These are phyloP conservation scores for Drosophila trichaetosa DNA, from an alignment of 2,888 invertebrate genomes.

Conservation along the genomic window DNA sequence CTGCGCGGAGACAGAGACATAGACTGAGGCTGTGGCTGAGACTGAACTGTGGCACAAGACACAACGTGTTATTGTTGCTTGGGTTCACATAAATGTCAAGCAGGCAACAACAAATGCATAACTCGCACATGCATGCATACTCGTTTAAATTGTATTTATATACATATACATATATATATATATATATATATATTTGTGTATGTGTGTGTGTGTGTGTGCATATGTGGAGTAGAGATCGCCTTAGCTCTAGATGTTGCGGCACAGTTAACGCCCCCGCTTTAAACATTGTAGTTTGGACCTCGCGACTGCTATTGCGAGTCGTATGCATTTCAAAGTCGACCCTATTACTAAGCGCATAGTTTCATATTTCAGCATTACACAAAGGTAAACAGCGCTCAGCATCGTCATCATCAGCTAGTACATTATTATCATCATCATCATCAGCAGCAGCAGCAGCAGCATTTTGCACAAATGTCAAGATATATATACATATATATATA, in stretches of 20 bases:
- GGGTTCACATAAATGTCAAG: constrained; percentile 81
- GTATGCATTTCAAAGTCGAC: constrained; percentile 81
- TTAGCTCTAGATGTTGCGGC: constrained; percentile 71
- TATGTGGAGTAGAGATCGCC: constrained; percentile 54
- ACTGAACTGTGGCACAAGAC: constrained; percentile 51
- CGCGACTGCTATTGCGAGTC: constrained; percentile 16
- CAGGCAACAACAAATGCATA: constrained; percentile 62
- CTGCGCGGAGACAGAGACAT: constrained; percentile 26
- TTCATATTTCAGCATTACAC: constrained; percentile 73
- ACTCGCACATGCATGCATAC: constrained; percentile 21
- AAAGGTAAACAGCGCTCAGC: constrained; percentile 40
- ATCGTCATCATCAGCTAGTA: constrained; percentile 31
- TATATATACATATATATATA: background rate
- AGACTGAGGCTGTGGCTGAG: constrained; percentile 27
- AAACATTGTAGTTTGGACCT: constrained; percentile 48
- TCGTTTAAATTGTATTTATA: constrained; percentile 1
- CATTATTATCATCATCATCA: constrained; percentile 25
- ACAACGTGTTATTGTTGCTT: constrained; percentile 78
- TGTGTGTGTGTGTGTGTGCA: background rate
- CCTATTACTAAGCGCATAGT: constrained; percentile 77
- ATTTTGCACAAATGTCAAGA: constrained; percentile 63
- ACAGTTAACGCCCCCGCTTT: constrained; percentile 70
- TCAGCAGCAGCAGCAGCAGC: constrained; percentile 17
- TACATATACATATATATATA: background rate
- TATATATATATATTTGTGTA: background rate